Evolutionary conservation across 2,888 invertebrate genomes (phyloP).

Genomic region (Drosophila conformis): DNA sequence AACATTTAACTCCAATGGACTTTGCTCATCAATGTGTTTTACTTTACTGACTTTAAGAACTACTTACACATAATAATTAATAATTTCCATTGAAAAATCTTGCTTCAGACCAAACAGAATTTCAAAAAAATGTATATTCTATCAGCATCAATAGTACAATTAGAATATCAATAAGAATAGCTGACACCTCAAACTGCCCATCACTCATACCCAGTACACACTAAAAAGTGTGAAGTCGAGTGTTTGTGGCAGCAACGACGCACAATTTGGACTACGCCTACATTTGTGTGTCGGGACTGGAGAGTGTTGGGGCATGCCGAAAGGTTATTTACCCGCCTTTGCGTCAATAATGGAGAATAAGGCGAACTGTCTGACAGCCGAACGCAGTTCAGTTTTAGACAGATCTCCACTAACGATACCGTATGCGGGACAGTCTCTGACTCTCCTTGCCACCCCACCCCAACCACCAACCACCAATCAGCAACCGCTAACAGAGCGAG

Average conservation of each 20-base stretch:
- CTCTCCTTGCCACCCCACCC: neutral
- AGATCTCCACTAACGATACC: slow-evolving; percentile 77
- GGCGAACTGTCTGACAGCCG: slow-evolving; percentile 32
- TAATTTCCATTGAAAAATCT: neutral
- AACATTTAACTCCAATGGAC: neutral
- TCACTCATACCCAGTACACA: slow-evolving; percentile 39
- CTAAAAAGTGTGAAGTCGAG: slow-evolving; percentile 17
- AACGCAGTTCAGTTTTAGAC: slow-evolving; percentile 39
- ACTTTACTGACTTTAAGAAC: neutral
- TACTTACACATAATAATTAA: neutral
- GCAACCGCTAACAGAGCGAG: slow-evolving; percentile 14
- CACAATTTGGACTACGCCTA: slow-evolving; percentile 37
- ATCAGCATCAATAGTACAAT: slow-evolving; percentile 5
- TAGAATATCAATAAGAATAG: slow-evolving; percentile 2
- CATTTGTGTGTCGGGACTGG: slow-evolving; percentile 41
- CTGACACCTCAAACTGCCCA: slow-evolving; percentile 38
- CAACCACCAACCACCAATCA: neutral
- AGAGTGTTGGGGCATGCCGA: slow-evolving; percentile 46
- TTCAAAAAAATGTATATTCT: neutral
- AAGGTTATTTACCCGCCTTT: slow-evolving; percentile 78
- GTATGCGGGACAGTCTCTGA: slow-evolving; percentile 40
- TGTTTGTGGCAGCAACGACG: slow-evolving; percentile 22
- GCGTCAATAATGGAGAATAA: slow-evolving; percentile 62
- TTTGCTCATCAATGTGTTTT: neutral
- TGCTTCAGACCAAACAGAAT: neutral